Evolutionary conservation across 2,113 vertebrate species (phyloP).

Genomic region (Callaeas wilsoni): DNA sequence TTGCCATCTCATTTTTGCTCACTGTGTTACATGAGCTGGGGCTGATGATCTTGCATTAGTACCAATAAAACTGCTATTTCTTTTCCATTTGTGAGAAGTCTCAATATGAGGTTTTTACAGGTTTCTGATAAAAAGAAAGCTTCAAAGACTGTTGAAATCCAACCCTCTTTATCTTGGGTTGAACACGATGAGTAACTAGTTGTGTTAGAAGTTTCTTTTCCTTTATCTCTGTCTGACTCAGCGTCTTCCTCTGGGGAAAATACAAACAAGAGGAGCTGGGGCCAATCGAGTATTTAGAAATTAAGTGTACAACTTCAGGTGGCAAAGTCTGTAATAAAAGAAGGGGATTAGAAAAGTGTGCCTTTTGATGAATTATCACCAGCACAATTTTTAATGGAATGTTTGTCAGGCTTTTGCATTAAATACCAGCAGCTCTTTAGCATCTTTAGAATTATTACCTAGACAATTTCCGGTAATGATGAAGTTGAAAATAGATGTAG

Average conservation of each 20-base stretch:
- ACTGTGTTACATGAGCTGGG: neutral
- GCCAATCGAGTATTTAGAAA: neutral
- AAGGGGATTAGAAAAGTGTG: neutral
- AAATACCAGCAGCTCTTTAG: conserved; percentile 21
- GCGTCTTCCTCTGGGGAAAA: neutral
- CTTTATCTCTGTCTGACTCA: neutral
- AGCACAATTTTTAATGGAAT: neutral
- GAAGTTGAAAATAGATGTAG: conserved; percentile 32
- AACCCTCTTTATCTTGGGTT: neutral
- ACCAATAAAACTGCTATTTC: neutral
- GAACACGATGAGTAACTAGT: neutral
- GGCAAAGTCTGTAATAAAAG: conserved; percentile 24
- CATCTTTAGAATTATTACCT: conserved; percentile 31
- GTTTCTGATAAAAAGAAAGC: neutral
- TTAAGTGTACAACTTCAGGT: conserved; percentile 30
- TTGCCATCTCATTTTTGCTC: neutral
- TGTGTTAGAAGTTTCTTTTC: neutral
- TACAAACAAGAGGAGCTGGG: neutral
- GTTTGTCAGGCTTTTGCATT: conserved; percentile 19
- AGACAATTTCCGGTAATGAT: conserved; percentile 32
- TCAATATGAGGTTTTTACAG: neutral
- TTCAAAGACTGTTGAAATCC: neutral
- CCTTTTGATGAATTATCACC: conserved; percentile 37
- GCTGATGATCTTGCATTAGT: neutral
- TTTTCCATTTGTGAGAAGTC: neutral